phyloP scores from a whole-genome alignment of 2,797 vertebrate genomes.

The Eidolon dupreanum region DNA sequence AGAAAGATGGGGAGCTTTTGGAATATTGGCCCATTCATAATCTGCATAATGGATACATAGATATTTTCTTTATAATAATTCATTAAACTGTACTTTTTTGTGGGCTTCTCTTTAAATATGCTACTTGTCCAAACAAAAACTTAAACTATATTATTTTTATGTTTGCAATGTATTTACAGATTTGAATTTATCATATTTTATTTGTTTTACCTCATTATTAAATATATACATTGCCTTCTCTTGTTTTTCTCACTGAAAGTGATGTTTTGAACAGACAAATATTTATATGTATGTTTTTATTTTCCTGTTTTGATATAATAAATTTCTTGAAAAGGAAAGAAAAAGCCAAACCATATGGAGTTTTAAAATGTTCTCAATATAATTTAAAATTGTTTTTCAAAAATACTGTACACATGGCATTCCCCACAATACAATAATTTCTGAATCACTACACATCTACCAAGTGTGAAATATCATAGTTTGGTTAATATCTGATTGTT shows the following conservation, averaged over 20 bases:
- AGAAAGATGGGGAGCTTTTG: background rate
- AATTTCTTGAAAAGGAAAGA: constrained; percentile 33
- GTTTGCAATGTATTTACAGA: background rate
- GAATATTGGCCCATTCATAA: background rate
- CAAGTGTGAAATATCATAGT: background rate
- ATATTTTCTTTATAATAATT: background rate
- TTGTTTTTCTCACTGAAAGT: constrained; percentile 36
- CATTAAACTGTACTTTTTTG: background rate
- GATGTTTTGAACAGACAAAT: constrained; percentile 4
- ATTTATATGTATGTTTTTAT: background rate
- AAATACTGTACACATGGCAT: background rate
- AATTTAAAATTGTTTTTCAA: constrained; percentile 1
- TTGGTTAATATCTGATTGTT: background rate
- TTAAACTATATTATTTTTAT: background rate
- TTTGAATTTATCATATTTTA: background rate
- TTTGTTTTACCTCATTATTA: constrained; percentile 16
- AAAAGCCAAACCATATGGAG: background rate
- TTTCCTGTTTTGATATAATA: constrained; percentile 48
- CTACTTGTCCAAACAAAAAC: background rate
- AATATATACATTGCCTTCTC: constrained; percentile 8
- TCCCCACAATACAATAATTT: background rate
- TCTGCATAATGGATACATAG: background rate
- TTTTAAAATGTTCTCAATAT: constrained; percentile 8
- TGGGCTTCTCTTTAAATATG: background rate
- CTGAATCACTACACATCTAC: background rate